Evolutionary conservation across 2,113 vertebrate species (phyloP), one percentile per base, ranked within the genome.

Genomic region (Gila orcuttii): DNA sequence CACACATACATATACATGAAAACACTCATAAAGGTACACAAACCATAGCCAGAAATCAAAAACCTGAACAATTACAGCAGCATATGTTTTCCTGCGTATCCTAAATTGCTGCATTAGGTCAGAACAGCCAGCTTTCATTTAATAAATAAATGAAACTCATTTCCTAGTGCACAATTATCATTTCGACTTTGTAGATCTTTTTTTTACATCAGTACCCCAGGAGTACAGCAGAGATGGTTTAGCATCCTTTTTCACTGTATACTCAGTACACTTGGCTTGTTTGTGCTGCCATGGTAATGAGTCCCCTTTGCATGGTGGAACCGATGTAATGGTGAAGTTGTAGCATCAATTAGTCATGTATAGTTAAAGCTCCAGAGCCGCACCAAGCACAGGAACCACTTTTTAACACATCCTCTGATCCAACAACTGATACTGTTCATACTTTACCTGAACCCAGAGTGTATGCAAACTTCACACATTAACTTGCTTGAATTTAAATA

Each of bases 111-210:
- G 86, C 86, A 92, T 86, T 87, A 95, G 96, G 96, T 96, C 96
- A 96, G 94, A 95, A 95, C 95, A 95, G 95, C 94, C 91, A 95
- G 95, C 95, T 96, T 97, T 96, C 96, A 96, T 95, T 97, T 96
- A 93, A 95, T 96, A 96, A 95, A 96, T 96, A 95, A 96, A 95
- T 95, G 94, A 96, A 93, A 95, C 93, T 93, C 90, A 94, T 96
- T 89, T 96, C 95, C 95, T 96, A 95, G 95, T 94, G 92, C 92
- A 91, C 92, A 94, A 96, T 96, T 96, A 96, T 93, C 95, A 95
- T 96, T 92, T 96, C 95, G 91, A 94, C 86, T 80, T 79, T 81
- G 86, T 86, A 68, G 82, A 55, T 90, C 77, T 69, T 88, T 83
- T 84, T 92, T 93, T 94, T 95, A 94, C 94, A 94, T 28, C 62